Evolutionary conservation across 1,140 invertebrate genomes (phyloP), one percentile per base, ranked within the genome.

Genomic region (Cydia fagiglandana): DNA sequence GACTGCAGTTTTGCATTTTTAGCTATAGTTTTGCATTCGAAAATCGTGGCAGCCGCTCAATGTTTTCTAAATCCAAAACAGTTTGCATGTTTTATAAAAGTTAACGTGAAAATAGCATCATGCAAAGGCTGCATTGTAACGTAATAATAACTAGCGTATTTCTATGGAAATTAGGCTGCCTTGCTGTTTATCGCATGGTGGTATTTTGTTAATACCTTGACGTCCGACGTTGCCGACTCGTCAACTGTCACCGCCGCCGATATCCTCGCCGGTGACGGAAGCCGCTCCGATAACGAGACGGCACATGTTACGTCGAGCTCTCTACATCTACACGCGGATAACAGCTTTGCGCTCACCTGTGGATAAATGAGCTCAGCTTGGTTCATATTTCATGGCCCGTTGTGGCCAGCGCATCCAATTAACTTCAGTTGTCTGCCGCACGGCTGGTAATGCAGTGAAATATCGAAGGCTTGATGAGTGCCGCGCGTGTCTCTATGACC

Each of bases 371-470:
- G 81, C 75, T 79, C 78, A 78, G 75, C 64, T 82, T 83, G 84
- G 87, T 91, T 90, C 89, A 90, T 91, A 88, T 89, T 91, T 89
- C 88, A 91, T 86, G 85, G 82, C 78, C n/a, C 76, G 79, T 79
- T 83, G 87, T 83, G 86, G 87, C 84, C 80, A 86, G 85, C 82
- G 88, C 85, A 88, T 91, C 86, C 89, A 90, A 92, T 92, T 92
- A 92, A 90, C 87, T 89, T 85, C 86, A 86, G 85, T 86, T 89
- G 88, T 89, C 86, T 74, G 81, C 81, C 83, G 78, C 85, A 85
- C 75, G 81, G 83, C 84, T 83, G 82, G 85, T 88, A 90, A 89
- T 87, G 83, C 81, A 82, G 81, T 88, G 83, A 86, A 86, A 87
- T 90, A 89, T 89, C 86, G 86, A 90, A 81, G 81, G 83, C 85